Evolutionary conservation across 2,797 vertebrate species (phyloP).

Genomic region (Muscicapa striata): DNA sequence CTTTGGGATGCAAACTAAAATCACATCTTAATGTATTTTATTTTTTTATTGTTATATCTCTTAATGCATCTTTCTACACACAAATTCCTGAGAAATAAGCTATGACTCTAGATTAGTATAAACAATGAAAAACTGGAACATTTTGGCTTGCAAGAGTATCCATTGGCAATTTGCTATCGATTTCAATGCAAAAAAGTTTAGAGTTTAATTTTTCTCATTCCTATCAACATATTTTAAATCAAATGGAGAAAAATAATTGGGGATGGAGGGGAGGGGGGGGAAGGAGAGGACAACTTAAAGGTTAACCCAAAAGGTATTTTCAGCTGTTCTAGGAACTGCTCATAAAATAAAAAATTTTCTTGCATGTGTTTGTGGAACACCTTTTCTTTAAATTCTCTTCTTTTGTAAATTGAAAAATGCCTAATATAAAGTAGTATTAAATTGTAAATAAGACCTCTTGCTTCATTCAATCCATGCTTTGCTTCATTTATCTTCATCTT

Average conservation of each 20-base stretch:
- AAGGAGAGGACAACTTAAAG: conserved; percentile 34
- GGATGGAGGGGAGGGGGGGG: too few species aligned
- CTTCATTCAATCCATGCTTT: conserved; percentile 89
- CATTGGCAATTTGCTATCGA: not conserved
- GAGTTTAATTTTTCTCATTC: conserved; percentile 19
- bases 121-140: conserved; percentile 7
- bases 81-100: not conserved
- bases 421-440: conserved; percentile 77
- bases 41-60: not conserved
- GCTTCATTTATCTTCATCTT: conserved; percentile 99
- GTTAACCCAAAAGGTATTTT: conserved; percentile 66
- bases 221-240: conserved; percentile 35
- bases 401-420: conserved; percentile 69
- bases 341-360: conserved; percentile 40
- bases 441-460: conserved; percentile 90
- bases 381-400: conserved; percentile 64
- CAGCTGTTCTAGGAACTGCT: conserved; percentile 54
- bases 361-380: not conserved
- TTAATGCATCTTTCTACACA: not conserved
- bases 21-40: not conserved
- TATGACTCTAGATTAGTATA: conserved; percentile 18
- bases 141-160: not conserved
- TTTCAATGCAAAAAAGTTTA: not conserved
- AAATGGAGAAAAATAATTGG: not conserved
- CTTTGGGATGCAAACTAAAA: not conserved